Evolutionary conservation across 2,888 invertebrate genomes (phyloP), one percentile per base, ranked within the genome.

Genomic region (Eupithecia vulgata): DNA sequence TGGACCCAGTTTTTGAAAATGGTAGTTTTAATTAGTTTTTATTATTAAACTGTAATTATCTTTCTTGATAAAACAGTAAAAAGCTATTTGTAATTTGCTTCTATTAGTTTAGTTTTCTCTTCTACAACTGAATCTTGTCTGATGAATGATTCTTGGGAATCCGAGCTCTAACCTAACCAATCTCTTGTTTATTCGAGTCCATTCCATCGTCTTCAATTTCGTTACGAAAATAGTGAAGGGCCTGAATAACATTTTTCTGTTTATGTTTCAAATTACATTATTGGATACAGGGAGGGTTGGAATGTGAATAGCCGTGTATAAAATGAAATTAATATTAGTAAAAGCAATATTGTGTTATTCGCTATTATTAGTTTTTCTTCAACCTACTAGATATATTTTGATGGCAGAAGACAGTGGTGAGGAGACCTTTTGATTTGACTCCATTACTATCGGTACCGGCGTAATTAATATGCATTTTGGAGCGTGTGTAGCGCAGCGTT

Each of bases 131-230:
- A 37, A 37, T 64, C 64, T n/a, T 21, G 12, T 64, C 34, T 59
- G 30, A 34, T 40, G 40, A 40, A 40, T 21, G 25, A 21, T 15
- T 21, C 40, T 42, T 42, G 1, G 77, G 79, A 81, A 81, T 81
- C 76, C 74, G 72, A 74, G 74, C 67, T 74, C 76, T 80, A 79
- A 75, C 78, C 72, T 21, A 40, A 34, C 64, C 73, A 76, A 76
- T 72, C 79, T 76, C 79, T 83, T 85, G 83, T 85, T 86, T 87
- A 84, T 87, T 84, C 79, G 81, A 83, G 83, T 85, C 82, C 81
- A 81, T 85, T 83, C 73, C 68, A 70, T 81, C 68, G 71, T 78
- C 75, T 80, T 71, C 78, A 79, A 81, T 82, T 81, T 76, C 79
- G 78, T 76, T 76, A 78, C 75, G 81, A 83, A 83, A 80, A 81